Percentiles rank a stretch among this genome's conserved stretches.
Conservation (phyloP, 2,797 vertebrate genomes). For the Galago senegalensis region DNA sequence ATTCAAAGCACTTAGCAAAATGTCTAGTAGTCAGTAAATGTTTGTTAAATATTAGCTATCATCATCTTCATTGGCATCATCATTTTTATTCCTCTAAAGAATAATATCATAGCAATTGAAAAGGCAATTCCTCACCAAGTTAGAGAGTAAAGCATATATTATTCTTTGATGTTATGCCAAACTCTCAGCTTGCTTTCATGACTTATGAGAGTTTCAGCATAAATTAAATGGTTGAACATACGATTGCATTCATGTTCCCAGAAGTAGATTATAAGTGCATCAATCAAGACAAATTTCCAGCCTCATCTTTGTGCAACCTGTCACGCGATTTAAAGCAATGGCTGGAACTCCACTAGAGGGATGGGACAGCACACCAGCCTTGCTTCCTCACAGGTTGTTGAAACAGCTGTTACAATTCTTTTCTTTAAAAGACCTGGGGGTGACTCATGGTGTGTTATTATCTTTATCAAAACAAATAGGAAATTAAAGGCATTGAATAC, state of each 20-base stretch:
- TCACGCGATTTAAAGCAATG: neutral
- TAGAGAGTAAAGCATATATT: neutral
- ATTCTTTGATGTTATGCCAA: neutral
- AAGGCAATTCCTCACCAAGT: slow-evolving; percentile 17
- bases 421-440: neutral
- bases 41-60: slow-evolving; percentile 2
- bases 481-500: slow-evolving; percentile 3
- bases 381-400: neutral
- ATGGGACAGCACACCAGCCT: neutral
- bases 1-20: neutral
- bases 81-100: neutral
- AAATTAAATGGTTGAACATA: slow-evolving; percentile 54
- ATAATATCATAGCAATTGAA: slow-evolving; percentile 9
- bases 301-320: slow-evolving; percentile 18
- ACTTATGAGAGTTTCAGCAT: slow-evolving; percentile 54
- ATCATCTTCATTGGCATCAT: neutral
- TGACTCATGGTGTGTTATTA: neutral
- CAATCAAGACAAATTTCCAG: slow-evolving; percentile 58
- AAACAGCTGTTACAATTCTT: neutral
- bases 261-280: slow-evolving; percentile 47
- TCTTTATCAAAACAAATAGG: slow-evolving; percentile 50
- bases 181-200: slow-evolving; percentile 45
- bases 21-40: neutral
- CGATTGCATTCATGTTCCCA: slow-evolving; percentile 24
- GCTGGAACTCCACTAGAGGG: neutral